These are phyloP conservation scores for Macrostomum lignano DNA, from an alignment of 1,140 invertebrate genomes.

Conservation along the genomic window DNA sequence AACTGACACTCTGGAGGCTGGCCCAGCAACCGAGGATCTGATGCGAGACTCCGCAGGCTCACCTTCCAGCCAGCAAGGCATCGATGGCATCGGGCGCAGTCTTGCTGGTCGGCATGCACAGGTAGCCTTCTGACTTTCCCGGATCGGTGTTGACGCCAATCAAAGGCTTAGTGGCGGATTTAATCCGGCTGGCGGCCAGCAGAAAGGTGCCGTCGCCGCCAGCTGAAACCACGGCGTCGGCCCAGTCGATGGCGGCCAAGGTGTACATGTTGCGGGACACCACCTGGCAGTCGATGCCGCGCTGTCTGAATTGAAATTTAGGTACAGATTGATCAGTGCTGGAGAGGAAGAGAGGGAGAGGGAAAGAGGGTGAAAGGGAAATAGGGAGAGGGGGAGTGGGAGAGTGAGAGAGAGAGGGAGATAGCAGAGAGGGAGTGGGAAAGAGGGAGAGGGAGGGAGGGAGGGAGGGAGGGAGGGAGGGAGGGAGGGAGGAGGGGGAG, in stretches of 20 bases:
- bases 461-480: no score
- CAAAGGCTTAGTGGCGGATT: slow-evolving; percentile 45
- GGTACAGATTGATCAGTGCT: not conserved
- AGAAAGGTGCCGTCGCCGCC: slow-evolving; percentile 95
- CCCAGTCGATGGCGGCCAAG: slow-evolving; percentile 48
- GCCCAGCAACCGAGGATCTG: no score
- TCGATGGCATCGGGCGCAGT: no score
- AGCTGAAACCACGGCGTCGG: slow-evolving; percentile 67
- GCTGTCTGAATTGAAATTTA: slow-evolving; percentile 11
- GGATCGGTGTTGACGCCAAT: slow-evolving; percentile 96
- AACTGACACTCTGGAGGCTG: no score
- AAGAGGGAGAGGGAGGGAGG: no score
- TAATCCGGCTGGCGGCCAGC: slow-evolving; percentile 55
- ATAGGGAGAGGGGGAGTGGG: no score
- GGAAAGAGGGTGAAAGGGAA: slow-evolving; percentile 3
- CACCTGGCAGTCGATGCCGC: slow-evolving; percentile 45
- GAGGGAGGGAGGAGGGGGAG: no score
- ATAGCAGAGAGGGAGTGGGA: no score
- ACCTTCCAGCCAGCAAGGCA: no score
- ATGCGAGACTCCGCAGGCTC: no score
- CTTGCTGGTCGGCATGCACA: slow-evolving; percentile 49
- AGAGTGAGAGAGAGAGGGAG: no score
- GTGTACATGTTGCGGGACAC: slow-evolving; percentile 44
- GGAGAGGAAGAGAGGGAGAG: not conserved
- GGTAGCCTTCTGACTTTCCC: slow-evolving; percentile 56